Conservation (phyloP, 1,140 invertebrate genomes). For the Battus philenor region DNA sequence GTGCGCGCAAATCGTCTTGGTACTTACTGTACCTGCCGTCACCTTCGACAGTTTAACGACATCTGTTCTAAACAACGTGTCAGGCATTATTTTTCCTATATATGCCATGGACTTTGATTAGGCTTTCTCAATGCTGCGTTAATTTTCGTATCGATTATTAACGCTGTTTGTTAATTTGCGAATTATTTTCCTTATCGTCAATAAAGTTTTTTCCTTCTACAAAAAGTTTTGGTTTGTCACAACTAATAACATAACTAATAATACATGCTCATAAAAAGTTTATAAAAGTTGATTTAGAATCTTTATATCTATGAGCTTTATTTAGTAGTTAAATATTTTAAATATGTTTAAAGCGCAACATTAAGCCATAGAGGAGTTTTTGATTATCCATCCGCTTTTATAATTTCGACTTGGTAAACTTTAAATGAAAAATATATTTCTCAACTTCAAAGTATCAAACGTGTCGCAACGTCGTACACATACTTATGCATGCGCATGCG, state of each 20-base stretch:
- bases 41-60: constrained; percentile 39
- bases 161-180: no score
- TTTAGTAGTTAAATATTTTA: no score
- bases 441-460: constrained; percentile 33
- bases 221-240: no score
- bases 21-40: constrained; percentile 33
- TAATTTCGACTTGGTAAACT: constrained; percentile 6
- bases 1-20: constrained; percentile 49
- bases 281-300: no score
- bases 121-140: constrained; percentile 5
- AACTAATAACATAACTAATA: no score
- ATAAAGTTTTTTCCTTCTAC: no score
- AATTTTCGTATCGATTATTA: no score
- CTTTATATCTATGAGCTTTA: no score
- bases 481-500: constrained; percentile 53
- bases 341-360: no score
- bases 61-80: constrained; percentile 26
- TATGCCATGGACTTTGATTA: constrained; percentile 3
- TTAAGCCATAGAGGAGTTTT: no score
- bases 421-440: constrained; percentile 16
- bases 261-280: no score
- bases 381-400: constrained; percentile 2
- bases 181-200: no score
- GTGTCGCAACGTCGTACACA: constrained; percentile 27
- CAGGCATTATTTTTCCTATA: constrained; percentile 8